Evolutionary conservation across 1,140 invertebrate species (phyloP).

Genomic region (Drosophila trapezifrons): DNA sequence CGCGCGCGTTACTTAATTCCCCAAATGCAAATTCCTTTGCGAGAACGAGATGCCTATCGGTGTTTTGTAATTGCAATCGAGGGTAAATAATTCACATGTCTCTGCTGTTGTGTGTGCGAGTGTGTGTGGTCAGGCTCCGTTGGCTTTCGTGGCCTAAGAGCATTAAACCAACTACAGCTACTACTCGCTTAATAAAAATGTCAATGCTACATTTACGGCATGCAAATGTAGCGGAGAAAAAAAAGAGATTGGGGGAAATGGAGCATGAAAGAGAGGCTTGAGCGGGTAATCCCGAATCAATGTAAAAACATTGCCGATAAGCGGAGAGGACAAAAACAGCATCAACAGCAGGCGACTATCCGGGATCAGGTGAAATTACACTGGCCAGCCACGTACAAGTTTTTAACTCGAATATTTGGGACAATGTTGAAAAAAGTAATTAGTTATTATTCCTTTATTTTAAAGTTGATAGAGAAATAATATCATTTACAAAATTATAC

Average conservation of each 20-base stretch:
- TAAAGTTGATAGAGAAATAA: no score
- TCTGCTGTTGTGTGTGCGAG: constrained; percentile 17
- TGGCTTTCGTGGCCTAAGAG: constrained; percentile 50
- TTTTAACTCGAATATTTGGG: background rate
- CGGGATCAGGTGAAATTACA: constrained; percentile 68
- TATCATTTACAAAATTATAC: background rate
- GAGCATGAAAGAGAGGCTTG: constrained; percentile 2
- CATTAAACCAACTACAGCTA: constrained; percentile 50
- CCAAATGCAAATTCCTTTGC: constrained; percentile 77
- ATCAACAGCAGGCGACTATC: constrained; percentile 29
- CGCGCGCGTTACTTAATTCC: constrained; percentile 71
- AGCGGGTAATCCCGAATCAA: constrained; percentile 71
- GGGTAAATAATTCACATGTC: constrained; percentile 72
- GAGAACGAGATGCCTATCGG: constrained; percentile 77
- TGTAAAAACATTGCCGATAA: constrained; percentile 66
- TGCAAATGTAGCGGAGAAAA: constrained; percentile 53
- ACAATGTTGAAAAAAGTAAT: no score
- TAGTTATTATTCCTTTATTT: no score
- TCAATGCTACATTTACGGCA: constrained; percentile 68
- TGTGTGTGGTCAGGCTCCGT: constrained; percentile 71
- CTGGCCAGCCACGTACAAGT: constrained; percentile 11
- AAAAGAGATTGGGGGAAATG: constrained; percentile 12
- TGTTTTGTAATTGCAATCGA: constrained; percentile 80
- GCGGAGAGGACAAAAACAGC: constrained; percentile 33
- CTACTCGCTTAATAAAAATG: constrained; percentile 74